phyloP scores from a whole-genome alignment of 2,797 vertebrate genomes.

The Tangara arthus region DNA sequence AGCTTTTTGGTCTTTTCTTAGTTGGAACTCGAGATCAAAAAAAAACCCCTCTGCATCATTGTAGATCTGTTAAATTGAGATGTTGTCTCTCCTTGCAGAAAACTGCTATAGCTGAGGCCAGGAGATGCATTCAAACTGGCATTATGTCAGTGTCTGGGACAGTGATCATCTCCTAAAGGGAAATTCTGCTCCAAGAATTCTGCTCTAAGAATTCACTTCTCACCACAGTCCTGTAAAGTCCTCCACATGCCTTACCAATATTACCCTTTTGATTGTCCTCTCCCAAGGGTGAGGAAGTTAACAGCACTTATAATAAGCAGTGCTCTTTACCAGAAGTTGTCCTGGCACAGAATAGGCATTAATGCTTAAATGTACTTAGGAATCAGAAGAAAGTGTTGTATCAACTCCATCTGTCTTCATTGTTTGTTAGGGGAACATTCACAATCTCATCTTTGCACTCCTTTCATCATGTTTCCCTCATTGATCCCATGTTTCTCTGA shows the following conservation, averaged over 20 bases:
- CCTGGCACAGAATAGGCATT: not conserved
- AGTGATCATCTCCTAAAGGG: not conserved
- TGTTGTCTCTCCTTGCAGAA: not conserved
- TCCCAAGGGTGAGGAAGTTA: not conserved
- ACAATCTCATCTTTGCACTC: not conserved
- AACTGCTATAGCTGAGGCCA: not conserved
- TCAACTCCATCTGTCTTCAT: not conserved
- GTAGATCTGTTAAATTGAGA: not conserved
- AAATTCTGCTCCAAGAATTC: not conserved
- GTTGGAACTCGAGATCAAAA: not conserved
- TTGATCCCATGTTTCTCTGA: not conserved
- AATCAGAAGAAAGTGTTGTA: not conserved
- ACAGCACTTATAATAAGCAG: not conserved
- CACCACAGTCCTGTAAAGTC: not conserved
- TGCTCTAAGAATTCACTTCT: not conserved
- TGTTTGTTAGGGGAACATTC: not conserved
- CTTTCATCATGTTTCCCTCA: conserved; percentile 16
- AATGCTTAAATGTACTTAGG: not conserved
- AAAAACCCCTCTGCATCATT: accelerated
- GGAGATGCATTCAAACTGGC: not conserved
- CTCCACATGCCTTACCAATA: accelerated
- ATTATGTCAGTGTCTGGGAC: not conserved
- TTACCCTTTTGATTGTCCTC: not conserved
- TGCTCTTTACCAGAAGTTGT: not conserved
- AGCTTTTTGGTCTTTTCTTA: not conserved